Percentiles rank a stretch among this genome's conserved stretches.
Evolutionary conservation across 2,797 vertebrate species (phyloP).

Genomic region (Ctenopoma multispine): DNA sequence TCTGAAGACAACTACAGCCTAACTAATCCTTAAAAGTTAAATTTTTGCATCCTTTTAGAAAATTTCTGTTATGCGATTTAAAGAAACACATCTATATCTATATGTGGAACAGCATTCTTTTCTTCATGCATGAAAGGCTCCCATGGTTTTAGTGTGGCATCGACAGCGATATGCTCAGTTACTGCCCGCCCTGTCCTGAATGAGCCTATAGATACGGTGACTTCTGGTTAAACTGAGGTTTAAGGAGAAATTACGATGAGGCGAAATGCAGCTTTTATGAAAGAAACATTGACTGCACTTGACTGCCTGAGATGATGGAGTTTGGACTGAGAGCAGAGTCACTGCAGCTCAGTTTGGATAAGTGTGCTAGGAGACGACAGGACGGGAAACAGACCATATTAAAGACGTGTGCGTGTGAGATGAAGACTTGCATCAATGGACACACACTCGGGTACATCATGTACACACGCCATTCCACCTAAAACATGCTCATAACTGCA

Average conservation of each 20-base stretch:
- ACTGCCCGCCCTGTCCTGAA: conserved; percentile 56
- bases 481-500: background rate
- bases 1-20: background rate
- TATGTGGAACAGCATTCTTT: conserved; percentile 30
- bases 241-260: conserved; percentile 64
- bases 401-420: background rate
- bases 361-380: conserved; percentile 11
- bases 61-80: too few species aligned
- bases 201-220: conserved; percentile 67
- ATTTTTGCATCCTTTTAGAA: too few species aligned
- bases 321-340: conserved; percentile 59
- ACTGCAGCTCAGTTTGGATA: conserved; percentile 28
- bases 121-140: conserved; percentile 21
- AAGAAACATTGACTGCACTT: conserved; percentile 71
- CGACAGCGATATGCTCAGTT: conserved; percentile 41
- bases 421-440: conserved; percentile 9
- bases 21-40: background rate
- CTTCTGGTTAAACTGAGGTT: conserved; percentile 57
- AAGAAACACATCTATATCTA: background rate
- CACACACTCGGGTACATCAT: background rate
- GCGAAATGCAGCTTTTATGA: conserved; percentile 59
- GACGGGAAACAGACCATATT: conserved; percentile 12
- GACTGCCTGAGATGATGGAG: conserved; percentile 67
- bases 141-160: conserved; percentile 27
- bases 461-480: background rate